A percentile compares a stretch with the other conserved stretches of the same genome.
These are phyloP conservation scores for Trinectes maculatus DNA, from an alignment of 2,113 vertebrate species.

Conservation along the genomic window DNA sequence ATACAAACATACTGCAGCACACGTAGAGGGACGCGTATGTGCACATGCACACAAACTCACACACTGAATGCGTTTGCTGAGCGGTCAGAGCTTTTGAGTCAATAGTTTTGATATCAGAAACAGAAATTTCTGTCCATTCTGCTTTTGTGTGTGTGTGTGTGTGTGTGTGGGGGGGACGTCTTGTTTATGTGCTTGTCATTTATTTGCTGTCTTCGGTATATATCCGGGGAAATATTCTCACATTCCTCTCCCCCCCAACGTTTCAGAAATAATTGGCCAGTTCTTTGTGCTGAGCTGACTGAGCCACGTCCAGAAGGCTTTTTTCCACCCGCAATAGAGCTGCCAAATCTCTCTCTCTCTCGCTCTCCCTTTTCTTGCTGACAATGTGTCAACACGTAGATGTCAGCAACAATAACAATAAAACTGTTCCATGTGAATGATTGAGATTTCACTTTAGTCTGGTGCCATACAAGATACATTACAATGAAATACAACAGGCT, in stretches of 20 bases:
- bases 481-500: conserved; percentile 55
- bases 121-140: conserved; percentile 40
- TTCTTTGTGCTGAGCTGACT: conserved; percentile 66
- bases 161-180: conserved; percentile 51
- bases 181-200: conserved; percentile 80
- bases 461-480: conserved; percentile 58
- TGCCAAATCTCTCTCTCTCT: conserved; percentile 57
- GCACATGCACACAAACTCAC: conserved; percentile 34
- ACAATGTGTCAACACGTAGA: conserved; percentile 75
- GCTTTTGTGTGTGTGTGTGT: conserved; percentile 30
- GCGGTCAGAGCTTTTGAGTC: conserved; percentile 53
- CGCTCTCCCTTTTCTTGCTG: conserved; percentile 64
- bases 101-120: conserved; percentile 73
- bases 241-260: conserved; percentile 78
- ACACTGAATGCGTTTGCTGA: conserved; percentile 34
- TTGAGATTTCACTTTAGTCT: conserved; percentile 75
- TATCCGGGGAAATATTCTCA: conserved; percentile 71
- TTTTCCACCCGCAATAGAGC: conserved; percentile 49
- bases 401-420: conserved; percentile 79
- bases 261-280: conserved; percentile 83
- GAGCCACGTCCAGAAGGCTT: conserved; percentile 48
- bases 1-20: too few species aligned
- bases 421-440: conserved; percentile 69
- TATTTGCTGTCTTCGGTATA: conserved; percentile 68
- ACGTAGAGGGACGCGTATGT: too few species aligned